phyloP scores from a whole-genome alignment of 2,113 vertebrate species.

The Phyllostomus hastatus region DNA sequence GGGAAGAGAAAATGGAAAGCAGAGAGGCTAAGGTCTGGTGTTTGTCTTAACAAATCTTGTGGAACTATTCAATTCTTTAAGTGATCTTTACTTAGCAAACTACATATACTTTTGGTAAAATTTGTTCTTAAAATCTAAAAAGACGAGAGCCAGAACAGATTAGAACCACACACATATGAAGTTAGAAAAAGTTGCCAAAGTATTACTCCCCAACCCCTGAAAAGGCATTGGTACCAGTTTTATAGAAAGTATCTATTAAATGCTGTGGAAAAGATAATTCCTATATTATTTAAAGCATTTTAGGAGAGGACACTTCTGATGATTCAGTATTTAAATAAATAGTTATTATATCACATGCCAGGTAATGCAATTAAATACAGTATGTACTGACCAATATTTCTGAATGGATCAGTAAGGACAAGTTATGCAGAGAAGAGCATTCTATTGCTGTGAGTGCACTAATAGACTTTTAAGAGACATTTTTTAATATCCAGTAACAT shows the following conservation, averaged over 20 bases:
- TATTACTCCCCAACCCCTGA: not conserved
- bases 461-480: not conserved
- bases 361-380: not conserved
- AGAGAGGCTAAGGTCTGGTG: not conserved
- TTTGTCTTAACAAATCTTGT: not conserved
- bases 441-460: not conserved
- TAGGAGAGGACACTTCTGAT: not conserved
- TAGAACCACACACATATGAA: not conserved
- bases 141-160: not conserved
- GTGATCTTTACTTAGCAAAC: not conserved
- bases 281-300: slow-evolving; percentile 4
- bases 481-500: not conserved
- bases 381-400: not conserved
- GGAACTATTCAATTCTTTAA: not conserved
- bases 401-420: not conserved
- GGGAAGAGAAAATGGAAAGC: not conserved
- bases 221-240: not conserved
- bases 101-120: not conserved
- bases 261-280: slow-evolving; percentile 4
- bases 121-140: not conserved
- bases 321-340: not conserved
- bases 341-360: not conserved
- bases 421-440: not conserved
- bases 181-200: not conserved
- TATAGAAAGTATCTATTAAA: not conserved